Evolutionary conservation across 2,888 invertebrate species (phyloP).

Genomic region (Tinea pellionella): DNA sequence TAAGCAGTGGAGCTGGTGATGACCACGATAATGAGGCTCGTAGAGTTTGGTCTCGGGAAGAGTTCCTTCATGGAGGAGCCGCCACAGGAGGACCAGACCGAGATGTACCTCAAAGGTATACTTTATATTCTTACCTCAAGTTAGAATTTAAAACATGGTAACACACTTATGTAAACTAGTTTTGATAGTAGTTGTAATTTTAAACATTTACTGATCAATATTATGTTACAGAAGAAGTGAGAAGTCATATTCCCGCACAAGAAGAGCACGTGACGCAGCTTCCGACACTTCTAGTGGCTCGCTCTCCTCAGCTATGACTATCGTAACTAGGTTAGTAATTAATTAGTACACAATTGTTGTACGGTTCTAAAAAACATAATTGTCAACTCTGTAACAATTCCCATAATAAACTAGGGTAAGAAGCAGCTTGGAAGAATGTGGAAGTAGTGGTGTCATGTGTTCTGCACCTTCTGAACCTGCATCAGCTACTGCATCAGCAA

Average conservation of each 20-base stretch:
- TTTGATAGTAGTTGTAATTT: too few relatives aligned
- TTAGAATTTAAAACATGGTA: too few relatives aligned
- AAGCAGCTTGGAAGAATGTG: conserved; percentile 50
- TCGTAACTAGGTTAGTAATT: conserved; percentile 56
- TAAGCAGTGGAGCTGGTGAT: conserved; percentile 20
- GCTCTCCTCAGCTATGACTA: conserved; percentile 64
- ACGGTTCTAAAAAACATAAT: neutral
- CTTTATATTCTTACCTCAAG: neutral
- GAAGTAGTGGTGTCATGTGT: conserved; percentile 59
- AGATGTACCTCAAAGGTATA: conserved; percentile 44
- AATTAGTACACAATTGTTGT: neutral
- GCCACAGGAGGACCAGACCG: conserved; percentile 75
- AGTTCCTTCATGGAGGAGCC: conserved; percentile 78
- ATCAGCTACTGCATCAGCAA: conserved; percentile 29
- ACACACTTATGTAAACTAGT: too few relatives aligned
- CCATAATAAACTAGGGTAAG: conserved; percentile 30
- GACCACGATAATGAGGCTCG: conserved; percentile 29
- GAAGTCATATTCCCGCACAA: conserved; percentile 51
- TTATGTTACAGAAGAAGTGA: conserved; percentile 48
- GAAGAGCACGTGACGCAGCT: conserved; percentile 39
- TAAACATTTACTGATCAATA: conserved; percentile 8
- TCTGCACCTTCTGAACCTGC: conserved; percentile 46
- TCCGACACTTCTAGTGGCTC: conserved; percentile 57
- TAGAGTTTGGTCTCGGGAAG: conserved; percentile 79
- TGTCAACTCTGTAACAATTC: neutral